These are phyloP conservation scores for Sepioteuthis lessoniana DNA, from an alignment of 2,888 invertebrate genomes.

Conservation along the genomic window DNA sequence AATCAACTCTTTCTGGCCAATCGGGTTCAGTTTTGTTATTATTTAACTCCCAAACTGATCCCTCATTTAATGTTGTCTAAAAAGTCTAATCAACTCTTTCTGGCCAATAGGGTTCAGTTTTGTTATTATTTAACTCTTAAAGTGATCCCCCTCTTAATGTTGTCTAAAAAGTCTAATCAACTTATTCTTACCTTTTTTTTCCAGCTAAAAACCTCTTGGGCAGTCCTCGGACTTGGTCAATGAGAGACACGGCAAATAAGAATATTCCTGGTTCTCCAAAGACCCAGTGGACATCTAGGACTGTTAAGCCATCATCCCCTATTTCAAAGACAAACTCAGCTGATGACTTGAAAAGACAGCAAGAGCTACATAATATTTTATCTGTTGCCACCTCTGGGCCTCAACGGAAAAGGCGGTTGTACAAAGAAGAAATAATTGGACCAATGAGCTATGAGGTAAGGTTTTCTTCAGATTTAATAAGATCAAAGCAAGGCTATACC, in stretches of 20 bases:
- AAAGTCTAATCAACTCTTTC: too few relatives aligned
- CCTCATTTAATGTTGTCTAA: too few relatives aligned
- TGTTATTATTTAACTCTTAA: too few relatives aligned
- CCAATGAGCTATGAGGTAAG: constrained; percentile 34
- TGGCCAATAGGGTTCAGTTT: too few relatives aligned
- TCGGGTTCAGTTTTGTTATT: too few relatives aligned
- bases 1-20: too few relatives aligned
- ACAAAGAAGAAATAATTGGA: constrained; percentile 24
- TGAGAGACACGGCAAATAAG: neutral
- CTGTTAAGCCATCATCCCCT: neutral
- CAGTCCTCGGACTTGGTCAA: neutral
- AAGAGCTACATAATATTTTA: neutral
- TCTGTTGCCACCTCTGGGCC: neutral
- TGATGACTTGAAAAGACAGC: neutral
- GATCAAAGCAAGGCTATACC: too few relatives aligned
- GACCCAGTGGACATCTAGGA: neutral
- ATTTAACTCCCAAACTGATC: too few relatives aligned
- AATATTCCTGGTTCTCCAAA: neutral
- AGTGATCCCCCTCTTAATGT: too few relatives aligned
- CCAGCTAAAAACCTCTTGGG: neutral
- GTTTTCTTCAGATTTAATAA: neutral
- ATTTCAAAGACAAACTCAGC: neutral
- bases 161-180: too few relatives aligned
- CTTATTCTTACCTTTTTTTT: neutral
- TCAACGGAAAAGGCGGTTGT: neutral